Evolutionary conservation across 1,140 invertebrate genomes (phyloP).

Genomic region (Zaprionus inermis): DNA sequence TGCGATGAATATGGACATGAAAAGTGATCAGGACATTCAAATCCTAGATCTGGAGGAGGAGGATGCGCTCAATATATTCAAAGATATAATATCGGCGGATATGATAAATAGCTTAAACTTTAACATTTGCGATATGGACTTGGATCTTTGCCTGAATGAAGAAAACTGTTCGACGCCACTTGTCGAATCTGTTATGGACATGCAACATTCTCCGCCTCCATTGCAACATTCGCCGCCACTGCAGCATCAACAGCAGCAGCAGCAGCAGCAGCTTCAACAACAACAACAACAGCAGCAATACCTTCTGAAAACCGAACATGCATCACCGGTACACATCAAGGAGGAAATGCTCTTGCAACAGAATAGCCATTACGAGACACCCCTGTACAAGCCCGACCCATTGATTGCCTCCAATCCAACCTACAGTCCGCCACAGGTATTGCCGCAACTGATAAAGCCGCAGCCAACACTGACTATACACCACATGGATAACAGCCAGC

Average conservation of each 20-base stretch:
- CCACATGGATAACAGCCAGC: constrained; percentile 54
- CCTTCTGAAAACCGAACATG: constrained; percentile 59
- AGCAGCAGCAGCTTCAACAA: constrained; percentile 14
- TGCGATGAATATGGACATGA: constrained; percentile 12
- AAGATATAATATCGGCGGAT: constrained; percentile 73
- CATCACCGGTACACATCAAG: constrained; percentile 63
- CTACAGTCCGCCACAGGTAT: constrained; percentile 29
- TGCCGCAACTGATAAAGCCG: constrained; percentile 40
- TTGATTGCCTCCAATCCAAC: constrained; percentile 62
- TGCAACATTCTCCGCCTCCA: constrained; percentile 17
- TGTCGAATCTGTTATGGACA: constrained; percentile 33
- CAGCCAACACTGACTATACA: constrained; percentile 71
- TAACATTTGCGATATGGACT: constrained; percentile 63
- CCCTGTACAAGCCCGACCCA: constrained; percentile 65
- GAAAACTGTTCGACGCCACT: constrained; percentile 36
- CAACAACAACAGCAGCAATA: constrained; percentile 21
- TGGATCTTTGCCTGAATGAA: constrained; percentile 53
- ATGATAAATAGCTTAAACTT: constrained; percentile 66
- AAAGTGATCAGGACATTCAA: constrained; percentile 41
- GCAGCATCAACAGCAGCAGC: constrained; percentile 19
- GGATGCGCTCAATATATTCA: constrained; percentile 73
- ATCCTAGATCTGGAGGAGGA: constrained; percentile 68
- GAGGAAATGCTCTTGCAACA: constrained; percentile 58
- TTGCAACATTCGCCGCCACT: constrained; percentile 13
- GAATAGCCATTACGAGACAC: constrained; percentile 12